These are phyloP conservation scores for Polia nebulosa DNA, from an alignment of 2,888 invertebrate genomes.

Conservation along the genomic window DNA sequence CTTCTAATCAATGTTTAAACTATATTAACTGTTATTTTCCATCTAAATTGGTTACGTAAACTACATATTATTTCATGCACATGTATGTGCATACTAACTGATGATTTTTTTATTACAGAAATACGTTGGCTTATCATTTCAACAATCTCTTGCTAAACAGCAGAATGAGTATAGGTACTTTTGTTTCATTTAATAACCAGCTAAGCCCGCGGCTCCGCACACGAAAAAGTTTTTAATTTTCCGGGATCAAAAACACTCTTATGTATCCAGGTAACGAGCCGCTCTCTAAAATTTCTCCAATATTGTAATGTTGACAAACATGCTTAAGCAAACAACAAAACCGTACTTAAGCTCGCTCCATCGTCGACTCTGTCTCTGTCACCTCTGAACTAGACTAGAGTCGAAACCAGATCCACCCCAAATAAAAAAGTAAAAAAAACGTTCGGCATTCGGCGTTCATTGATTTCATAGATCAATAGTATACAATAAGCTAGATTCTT, in stretches of 20 bases:
- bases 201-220: conserved; percentile 9
- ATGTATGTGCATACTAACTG: background rate
- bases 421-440: no score
- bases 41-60: no score
- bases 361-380: no score
- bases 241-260: conserved; percentile 1
- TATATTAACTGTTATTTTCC: no score
- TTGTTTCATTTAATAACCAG: conserved; percentile 1
- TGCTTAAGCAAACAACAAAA: background rate
- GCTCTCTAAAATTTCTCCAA: background rate
- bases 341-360: no score
- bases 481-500: background rate
- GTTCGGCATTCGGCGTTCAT: background rate
- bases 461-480: no score
- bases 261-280: background rate
- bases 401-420: no score
- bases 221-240: conserved; percentile 9
- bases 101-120: background rate
- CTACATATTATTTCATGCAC: background rate
- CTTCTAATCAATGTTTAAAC: no score
- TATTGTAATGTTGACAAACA: background rate
- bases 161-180: background rate
- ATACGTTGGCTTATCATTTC: background rate
- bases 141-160: background rate
- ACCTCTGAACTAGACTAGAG: no score